These are phyloP conservation scores for Cirrhinus molitorella DNA, from an alignment of 2,797 vertebrate genomes.

Conservation along the genomic window DNA sequence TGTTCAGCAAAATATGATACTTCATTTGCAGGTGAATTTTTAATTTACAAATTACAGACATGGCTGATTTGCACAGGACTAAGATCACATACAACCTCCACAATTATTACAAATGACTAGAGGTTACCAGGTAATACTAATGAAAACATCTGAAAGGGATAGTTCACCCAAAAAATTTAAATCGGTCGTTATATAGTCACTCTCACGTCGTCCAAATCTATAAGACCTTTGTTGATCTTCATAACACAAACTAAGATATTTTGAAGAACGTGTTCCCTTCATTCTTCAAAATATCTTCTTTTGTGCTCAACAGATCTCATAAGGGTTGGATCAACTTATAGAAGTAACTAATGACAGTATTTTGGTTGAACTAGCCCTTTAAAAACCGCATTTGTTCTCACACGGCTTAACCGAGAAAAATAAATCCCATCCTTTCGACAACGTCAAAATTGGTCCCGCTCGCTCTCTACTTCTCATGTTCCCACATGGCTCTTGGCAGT, in stretches of 20 bases:
- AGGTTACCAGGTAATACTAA: no score
- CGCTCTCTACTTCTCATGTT: not conserved
- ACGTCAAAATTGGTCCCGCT: not conserved
- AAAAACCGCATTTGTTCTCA: not conserved
- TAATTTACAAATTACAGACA: no score
- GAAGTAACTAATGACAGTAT: not conserved
- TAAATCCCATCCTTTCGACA: not conserved
- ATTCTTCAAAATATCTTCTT: not conserved
- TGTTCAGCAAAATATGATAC: no score
- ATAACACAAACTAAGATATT: not conserved
- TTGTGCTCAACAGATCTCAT: not conserved
- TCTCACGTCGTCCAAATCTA: not conserved
- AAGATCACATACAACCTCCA: no score
- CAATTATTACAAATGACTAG: no score
- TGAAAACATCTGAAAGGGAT: not conserved
- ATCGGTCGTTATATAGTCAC: not conserved
- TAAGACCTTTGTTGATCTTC: not conserved
- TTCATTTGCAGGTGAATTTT: no score
- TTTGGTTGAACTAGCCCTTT: not conserved
- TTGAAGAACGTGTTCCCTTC: not conserved
- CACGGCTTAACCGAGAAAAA: not conserved
- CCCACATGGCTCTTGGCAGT: constrained; percentile 18
- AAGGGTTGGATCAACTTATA: not conserved
- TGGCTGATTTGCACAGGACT: no score
- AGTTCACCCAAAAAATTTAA: no score